Conservation (phyloP, 2,888 invertebrate genomes). For the Pristionchus arcanus region DNA sequence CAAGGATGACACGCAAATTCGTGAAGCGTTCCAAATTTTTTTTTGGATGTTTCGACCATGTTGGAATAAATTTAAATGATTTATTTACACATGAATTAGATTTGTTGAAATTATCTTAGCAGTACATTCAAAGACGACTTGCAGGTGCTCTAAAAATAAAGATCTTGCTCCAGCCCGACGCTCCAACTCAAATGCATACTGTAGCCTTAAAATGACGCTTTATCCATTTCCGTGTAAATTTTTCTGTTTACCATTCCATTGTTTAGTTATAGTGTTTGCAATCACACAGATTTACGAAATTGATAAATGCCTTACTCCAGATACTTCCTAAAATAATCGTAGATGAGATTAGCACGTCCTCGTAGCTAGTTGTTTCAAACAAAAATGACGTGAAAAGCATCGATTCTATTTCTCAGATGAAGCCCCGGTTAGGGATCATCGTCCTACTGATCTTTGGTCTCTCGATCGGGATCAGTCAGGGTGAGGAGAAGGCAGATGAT, state of each 20-base stretch:
- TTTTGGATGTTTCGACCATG: conserved; percentile 66
- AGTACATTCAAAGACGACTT: not conserved
- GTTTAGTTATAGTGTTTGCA: not conserved
- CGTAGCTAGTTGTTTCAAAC: no score
- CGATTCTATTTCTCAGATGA: conserved; percentile 6
- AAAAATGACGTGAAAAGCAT: not conserved
- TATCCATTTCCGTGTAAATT: not conserved
- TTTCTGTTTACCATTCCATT: not conserved
- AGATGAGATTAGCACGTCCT: no score
- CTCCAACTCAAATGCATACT: not conserved
- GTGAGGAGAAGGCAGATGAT: not conserved
- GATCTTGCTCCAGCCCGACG: not conserved
- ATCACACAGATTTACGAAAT: not conserved
- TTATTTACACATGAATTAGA: no score
- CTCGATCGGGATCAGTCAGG: not conserved
- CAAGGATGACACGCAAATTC: conserved; percentile 94
- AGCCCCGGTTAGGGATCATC: conserved; percentile 44
- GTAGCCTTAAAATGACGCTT: not conserved
- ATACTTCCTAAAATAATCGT: no score
- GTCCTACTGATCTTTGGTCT: conserved; percentile 7
- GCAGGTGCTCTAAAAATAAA: not conserved
- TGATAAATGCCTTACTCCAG: not conserved
- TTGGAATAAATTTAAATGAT: no score
- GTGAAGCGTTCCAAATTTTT: conserved; percentile 89
- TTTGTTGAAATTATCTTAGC: no score